Base-by-base conservation (phyloP, 30 jellyfish, hydroid and myxozoan species). In the Aurelia coerulea region DNA sequence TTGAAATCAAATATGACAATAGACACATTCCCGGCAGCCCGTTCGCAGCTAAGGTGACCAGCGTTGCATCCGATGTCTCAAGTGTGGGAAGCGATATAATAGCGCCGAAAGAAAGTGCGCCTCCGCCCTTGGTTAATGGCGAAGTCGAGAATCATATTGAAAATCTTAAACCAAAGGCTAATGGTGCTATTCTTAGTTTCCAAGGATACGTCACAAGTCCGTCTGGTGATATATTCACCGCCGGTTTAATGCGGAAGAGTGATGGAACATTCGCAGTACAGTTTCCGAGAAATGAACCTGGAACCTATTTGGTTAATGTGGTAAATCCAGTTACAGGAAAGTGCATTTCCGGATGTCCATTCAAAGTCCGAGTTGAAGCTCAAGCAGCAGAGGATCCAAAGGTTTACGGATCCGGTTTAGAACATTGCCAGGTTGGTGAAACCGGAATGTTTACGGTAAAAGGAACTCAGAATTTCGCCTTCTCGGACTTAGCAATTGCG, bases 21-120 rank as follows among this genome's bases (percentile, higher is more conserved):
- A 70, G 62, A 32, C 96, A 92, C 86, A 92, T 92, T 49, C 98
- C 95, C 60, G 98, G 97, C 68, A 90, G 97, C 6, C 97, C 97
- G 16, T 90, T 90, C 66, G 81, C 92, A 17, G 78, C 95, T 0
- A 77, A 84, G 63, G 81, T 90, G 75, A 63, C 81, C 0, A 74
- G 70, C 10, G 8, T 4, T 46, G 56, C 56, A 46, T 46, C 56
- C 56, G 56, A 46, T 46, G 56, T 46, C 56, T 46, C 56, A 46
- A 46, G 56, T 46, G 15, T 46, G 15, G 70, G 70, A 17, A 17
- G 35, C 35, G 70, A 60, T 23, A 60, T 3, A n/a, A 60, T 17
- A 11, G 35, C 2, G 35, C 35, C 31, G 31, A n/a, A 17, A 46
- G 84, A 51, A 18, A 46, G 65, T 46, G 87, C 74, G 64, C 39